Percentiles rank a stretch among this genome's conserved stretches.
phyloP scores from a whole-genome alignment of 2,113 vertebrate species.

The Acanthochromis polyacanthus region DNA sequence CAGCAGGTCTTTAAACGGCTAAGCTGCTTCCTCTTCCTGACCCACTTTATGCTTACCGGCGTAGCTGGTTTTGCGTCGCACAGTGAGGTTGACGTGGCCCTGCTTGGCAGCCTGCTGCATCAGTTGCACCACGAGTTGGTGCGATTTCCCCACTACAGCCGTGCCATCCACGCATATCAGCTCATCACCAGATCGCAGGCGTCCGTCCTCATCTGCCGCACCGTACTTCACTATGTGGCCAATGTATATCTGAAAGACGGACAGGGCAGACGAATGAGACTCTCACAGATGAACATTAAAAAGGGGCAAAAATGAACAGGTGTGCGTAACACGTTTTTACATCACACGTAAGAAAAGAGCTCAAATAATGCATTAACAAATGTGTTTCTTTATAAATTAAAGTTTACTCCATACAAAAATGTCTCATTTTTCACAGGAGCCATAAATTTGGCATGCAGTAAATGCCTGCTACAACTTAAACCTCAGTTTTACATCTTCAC shows the following conservation, averaged over 20 bases:
- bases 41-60: conserved; percentile 85
- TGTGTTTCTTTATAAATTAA: too few relatives aligned
- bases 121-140: conserved; percentile 98
- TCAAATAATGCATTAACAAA: too few relatives aligned
- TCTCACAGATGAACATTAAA: not conserved
- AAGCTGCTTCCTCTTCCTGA: not conserved
- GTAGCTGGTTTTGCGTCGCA: conserved; percentile 94
- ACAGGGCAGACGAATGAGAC: not conserved
- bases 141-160: conserved; percentile 96
- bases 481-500: conserved; percentile 16
- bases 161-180: conserved; percentile 98
- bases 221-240: conserved; percentile 99
- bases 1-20: not conserved
- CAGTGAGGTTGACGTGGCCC: conserved; percentile 97
- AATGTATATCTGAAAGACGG: conserved; percentile 92
- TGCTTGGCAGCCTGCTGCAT: conserved; percentile 99
- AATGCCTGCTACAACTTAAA: conserved; percentile 15
- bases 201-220: conserved; percentile 95
- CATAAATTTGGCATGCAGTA: not conserved
- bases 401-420: not conserved
- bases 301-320: not conserved
- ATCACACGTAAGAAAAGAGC: too few relatives aligned
- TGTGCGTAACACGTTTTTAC: too few relatives aligned
- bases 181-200: conserved; percentile 96
- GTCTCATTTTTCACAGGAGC: not conserved